Percentiles rank a stretch among this genome's conserved stretches.
These are phyloP conservation scores for Pseudorasbora parva DNA, from an alignment of 2,113 vertebrate genomes.

Conservation along the genomic window DNA sequence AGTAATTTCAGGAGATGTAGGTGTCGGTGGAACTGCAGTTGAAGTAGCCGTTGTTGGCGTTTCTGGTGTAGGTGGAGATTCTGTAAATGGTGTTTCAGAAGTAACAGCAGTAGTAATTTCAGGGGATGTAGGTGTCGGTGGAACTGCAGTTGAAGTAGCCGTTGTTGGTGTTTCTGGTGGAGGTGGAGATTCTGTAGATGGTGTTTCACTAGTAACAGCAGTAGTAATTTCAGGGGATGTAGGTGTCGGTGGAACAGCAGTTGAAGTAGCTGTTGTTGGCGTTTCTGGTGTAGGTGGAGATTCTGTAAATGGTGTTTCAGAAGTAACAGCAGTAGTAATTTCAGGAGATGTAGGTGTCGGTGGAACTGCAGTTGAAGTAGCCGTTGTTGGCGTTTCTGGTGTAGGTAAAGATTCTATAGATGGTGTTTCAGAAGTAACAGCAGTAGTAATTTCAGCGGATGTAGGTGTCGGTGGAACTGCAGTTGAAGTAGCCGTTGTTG, in stretches of 20 bases:
- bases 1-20: neutral
- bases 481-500: neutral
- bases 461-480: neutral
- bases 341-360: neutral
- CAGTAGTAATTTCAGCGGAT: neutral
- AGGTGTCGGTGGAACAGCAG: neutral
- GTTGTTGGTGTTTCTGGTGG: neutral
- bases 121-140: neutral
- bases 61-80: neutral
- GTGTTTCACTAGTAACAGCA: neutral
- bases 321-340: neutral
- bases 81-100: neutral
- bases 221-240: neutral
- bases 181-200: no score
- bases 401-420: neutral
- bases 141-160: neutral
- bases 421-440: neutral
- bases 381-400: neutral
- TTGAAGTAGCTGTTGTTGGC: neutral
- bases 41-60: neutral
- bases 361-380: neutral
- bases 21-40: neutral
- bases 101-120: neutral
- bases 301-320: neutral
- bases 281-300: neutral